These are phyloP conservation scores for Parascotia fuliginaria DNA, from an alignment of 2,888 invertebrate genomes.

Conservation along the genomic window DNA sequence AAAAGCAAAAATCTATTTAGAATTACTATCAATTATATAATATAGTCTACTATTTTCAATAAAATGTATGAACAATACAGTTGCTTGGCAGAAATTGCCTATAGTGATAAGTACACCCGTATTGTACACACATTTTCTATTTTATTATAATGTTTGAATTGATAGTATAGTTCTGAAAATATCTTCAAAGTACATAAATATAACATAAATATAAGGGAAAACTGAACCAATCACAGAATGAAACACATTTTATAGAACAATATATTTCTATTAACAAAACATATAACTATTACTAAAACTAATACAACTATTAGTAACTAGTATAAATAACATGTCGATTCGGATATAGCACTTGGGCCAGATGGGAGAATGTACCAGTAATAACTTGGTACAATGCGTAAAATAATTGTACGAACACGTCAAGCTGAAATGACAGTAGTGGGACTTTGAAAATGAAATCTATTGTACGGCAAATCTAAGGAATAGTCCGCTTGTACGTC, in stretches of 20 bases:
- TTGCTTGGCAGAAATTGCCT: too few relatives aligned
- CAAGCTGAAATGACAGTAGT: slow-evolving; percentile 81
- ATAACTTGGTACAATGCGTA: slow-evolving; percentile 62
- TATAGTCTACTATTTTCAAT: too few relatives aligned
- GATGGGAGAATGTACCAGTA: slow-evolving; percentile 62
- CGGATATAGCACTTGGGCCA: slow-evolving; percentile 71
- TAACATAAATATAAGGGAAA: too few relatives aligned
- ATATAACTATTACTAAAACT: slow-evolving; percentile 8
- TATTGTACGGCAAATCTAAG: slow-evolving; percentile 78
- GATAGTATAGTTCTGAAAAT: too few relatives aligned
- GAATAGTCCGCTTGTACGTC: slow-evolving; percentile 81
- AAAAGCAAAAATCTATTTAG: too few relatives aligned
- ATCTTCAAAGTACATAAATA: too few relatives aligned
- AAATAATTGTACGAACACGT: slow-evolving; percentile 66
- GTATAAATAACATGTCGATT: slow-evolving; percentile 62
- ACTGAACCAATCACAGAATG: too few relatives aligned
- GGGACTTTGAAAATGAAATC: slow-evolving; percentile 82
- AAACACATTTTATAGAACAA: not conserved
- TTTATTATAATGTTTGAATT: too few relatives aligned
- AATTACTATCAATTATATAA: too few relatives aligned
- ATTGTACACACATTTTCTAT: too few relatives aligned
- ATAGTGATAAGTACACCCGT: too few relatives aligned
- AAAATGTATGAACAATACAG: too few relatives aligned
- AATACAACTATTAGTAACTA: slow-evolving; percentile 49
- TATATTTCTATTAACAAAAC: not conserved